Conservation (phyloP, 2,888 invertebrate species). For the Timema podura region DNA sequence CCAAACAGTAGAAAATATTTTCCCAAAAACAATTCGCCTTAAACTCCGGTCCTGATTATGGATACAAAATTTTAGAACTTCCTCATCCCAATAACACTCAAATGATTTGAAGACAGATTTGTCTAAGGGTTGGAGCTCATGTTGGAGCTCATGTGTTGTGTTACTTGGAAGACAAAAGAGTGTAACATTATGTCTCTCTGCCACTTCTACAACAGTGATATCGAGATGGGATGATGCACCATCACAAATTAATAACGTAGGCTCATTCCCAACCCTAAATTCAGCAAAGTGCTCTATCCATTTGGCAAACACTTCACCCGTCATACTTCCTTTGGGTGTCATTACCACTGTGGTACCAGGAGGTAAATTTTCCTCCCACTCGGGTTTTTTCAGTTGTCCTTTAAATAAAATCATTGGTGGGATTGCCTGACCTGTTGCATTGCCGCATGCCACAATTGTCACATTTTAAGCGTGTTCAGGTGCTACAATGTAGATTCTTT, state of each 20-base stretch:
- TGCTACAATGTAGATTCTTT: too few species aligned
- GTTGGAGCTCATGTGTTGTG: conserved; percentile 41
- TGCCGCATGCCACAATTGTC: conserved; percentile 10
- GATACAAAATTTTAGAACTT: conserved; percentile 37
- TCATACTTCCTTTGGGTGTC: conserved; percentile 38
- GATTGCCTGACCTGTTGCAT: conserved; percentile 8
- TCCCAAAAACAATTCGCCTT: conserved; percentile 32
- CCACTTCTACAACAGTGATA: conserved; percentile 37
- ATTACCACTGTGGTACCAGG: conserved; percentile 33
- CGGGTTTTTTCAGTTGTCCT: conserved; percentile 15
- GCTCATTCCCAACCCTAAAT: conserved; percentile 32
- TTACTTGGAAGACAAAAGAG: conserved; percentile 42
- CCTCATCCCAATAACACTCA: conserved; percentile 40
- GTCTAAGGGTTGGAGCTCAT: conserved; percentile 39
- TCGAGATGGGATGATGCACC: conserved; percentile 39
- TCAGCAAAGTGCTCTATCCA: conserved; percentile 37
- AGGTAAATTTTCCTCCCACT: conserved; percentile 31
- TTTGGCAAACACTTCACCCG: conserved; percentile 32
- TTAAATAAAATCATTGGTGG: conserved; percentile 21
- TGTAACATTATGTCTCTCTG: conserved; percentile 36
- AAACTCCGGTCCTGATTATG: too few species aligned
- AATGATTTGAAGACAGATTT: conserved; percentile 30
- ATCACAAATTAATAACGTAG: conserved; percentile 37
- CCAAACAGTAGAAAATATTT: conserved; percentile 28
- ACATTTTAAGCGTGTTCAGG: background rate